These are phyloP conservation scores for Gymnogyps californianus DNA, from an alignment of 2,113 vertebrate genomes.

Conservation along the genomic window DNA sequence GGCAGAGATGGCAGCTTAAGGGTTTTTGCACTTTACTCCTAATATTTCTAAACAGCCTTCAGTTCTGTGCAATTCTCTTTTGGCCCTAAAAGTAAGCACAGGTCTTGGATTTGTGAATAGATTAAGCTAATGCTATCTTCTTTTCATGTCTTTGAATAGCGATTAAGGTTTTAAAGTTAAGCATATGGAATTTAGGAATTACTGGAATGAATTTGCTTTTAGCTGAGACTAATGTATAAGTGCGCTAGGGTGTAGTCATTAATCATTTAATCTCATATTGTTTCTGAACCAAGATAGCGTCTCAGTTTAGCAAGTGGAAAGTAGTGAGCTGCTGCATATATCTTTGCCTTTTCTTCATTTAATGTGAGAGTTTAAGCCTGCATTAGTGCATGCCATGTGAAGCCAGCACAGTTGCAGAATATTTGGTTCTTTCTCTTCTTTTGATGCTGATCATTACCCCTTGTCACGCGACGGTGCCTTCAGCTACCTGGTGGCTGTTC, in stretches of 20 bases:
- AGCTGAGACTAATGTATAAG: background rate
- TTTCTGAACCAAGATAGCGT: background rate
- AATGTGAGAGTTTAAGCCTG: background rate
- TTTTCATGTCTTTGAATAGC: background rate
- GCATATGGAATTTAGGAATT: background rate
- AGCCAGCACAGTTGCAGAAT: background rate
- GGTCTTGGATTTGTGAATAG: background rate
- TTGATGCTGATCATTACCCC: background rate
- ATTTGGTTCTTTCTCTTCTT: background rate
- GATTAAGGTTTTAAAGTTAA: background rate
- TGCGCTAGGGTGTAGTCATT: background rate
- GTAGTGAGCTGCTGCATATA: background rate
- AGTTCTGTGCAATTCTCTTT: background rate
- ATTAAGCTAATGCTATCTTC: background rate
- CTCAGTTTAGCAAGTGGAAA: background rate
- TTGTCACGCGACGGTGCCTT: fast-evolving
- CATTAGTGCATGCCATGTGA: fast-evolving
- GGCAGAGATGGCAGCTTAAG: background rate
- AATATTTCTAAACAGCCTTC: background rate
- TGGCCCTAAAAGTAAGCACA: background rate
- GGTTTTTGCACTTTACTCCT: background rate
- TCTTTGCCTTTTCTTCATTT: background rate
- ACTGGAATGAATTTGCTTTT: background rate
- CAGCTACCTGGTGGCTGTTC: background rate
- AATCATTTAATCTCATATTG: background rate